A percentile compares a stretch with the other conserved stretches of the same genome.
phyloP scores from a whole-genome alignment of 2,797 vertebrate species.

The Carapus acus region DNA sequence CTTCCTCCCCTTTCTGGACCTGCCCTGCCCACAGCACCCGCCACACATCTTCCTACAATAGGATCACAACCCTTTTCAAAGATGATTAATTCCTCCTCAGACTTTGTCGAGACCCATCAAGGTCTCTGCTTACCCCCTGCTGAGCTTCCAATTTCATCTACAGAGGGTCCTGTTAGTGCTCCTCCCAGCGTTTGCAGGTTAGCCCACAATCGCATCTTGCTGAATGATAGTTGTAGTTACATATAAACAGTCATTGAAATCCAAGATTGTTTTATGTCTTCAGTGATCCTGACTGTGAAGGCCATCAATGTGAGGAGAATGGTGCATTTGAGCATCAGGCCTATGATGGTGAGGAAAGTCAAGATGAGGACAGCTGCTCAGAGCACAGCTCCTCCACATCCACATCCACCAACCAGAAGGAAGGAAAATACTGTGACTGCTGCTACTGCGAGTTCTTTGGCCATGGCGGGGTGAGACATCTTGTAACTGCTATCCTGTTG shows the following conservation, averaged over 20 bases:
- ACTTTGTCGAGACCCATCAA: conserved; percentile 84
- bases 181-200: conserved; percentile 97
- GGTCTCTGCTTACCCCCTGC: conserved; percentile 80
- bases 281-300: conserved; percentile 97
- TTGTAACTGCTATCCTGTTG: no score
- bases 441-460: conserved; percentile 99
- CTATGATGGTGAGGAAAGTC: conserved; percentile 93
- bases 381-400: conserved; percentile 98
- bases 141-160: conserved; percentile 74
- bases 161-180: conserved; percentile 82
- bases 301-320: conserved; percentile 91
- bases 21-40: conserved; percentile 75
- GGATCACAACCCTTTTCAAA: conserved; percentile 84
- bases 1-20: conserved; percentile 81
- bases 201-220: conserved; percentile 26
- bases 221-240: no score
- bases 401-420: conserved; percentile 97
- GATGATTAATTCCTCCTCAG: conserved; percentile 78
- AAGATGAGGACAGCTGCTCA: conserved; percentile 96
- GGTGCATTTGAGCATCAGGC: conserved; percentile 84
- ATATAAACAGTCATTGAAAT: not conserved
- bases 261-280: conserved; percentile 4
- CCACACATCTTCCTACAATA: conserved; percentile 81
- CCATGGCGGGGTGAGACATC: conserved; percentile 87
- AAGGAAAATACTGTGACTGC: conserved; percentile 99